phyloP scores from a whole-genome alignment of 2,888 invertebrate genomes.

The Monochamus alternatus region DNA sequence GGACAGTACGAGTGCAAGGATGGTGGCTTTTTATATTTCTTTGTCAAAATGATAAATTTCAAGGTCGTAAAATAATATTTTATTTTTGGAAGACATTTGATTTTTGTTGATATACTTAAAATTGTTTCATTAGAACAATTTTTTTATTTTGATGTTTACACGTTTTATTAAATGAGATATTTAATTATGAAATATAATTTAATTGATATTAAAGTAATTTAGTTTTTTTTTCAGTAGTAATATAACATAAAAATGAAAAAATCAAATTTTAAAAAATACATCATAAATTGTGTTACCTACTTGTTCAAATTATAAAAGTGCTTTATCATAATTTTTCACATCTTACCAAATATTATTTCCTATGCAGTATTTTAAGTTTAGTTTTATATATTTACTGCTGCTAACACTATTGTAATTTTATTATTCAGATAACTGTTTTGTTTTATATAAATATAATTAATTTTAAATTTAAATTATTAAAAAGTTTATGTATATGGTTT shows the following conservation, averaged over 20 bases:
- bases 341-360: too few relatives aligned
- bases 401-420: background rate
- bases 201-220: background rate
- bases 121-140: too few relatives aligned
- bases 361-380: too few relatives aligned
- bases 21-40: constrained; percentile 52
- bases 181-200: constrained; percentile 18
- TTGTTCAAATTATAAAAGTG: too few relatives aligned
- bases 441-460: constrained; percentile 25
- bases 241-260: too few relatives aligned
- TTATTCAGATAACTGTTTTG: constrained; percentile 8
- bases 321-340: too few relatives aligned
- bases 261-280: too few relatives aligned
- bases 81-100: constrained; percentile 11
- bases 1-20: constrained; percentile 48
- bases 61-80: background rate
- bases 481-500: constrained; percentile 13
- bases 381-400: too few relatives aligned
- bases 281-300: too few relatives aligned
- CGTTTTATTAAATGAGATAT: background rate
- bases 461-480: constrained; percentile 30
- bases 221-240: too few relatives aligned
- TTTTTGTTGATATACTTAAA: background rate
- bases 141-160: background rate
- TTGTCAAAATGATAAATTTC: background rate